Evolutionary conservation across 1,140 invertebrate species (phyloP).

Genomic region (Sminthurides bifidus): DNA sequence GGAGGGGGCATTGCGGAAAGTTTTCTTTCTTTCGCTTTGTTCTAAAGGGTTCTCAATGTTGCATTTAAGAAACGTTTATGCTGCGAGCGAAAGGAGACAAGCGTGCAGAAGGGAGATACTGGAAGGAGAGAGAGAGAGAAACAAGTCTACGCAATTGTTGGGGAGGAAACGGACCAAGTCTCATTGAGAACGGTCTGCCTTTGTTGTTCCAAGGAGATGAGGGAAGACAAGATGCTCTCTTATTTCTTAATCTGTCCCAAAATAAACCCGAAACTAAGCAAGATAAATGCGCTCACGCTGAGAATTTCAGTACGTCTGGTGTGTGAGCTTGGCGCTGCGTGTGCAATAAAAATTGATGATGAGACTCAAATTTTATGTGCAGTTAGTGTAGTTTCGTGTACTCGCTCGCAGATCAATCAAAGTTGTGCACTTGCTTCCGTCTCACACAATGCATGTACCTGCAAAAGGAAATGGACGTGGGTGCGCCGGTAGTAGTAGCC

Average conservation of each 20-base stretch:
- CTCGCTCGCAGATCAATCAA: no score
- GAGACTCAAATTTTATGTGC: neutral
- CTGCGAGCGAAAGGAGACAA: neutral
- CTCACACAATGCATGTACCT: neutral
- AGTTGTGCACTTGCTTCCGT: constrained; percentile 7
- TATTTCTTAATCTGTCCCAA: constrained; percentile 19
- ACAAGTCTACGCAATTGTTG: neutral
- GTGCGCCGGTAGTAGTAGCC: no score
- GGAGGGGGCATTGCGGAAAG: no score
- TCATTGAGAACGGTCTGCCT: neutral
- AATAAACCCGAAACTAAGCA: constrained; percentile 8
- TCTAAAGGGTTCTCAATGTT: neutral
- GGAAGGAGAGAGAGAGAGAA: no score
- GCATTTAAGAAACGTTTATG: neutral
- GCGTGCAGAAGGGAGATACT: no score
- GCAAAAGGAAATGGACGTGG: no score
- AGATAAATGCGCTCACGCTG: constrained; percentile 13
- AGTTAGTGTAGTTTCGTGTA: constrained; percentile 8
- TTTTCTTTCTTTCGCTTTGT: constrained; percentile 1
- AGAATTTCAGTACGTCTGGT: no score
- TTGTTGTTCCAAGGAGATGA: constrained; percentile 4
- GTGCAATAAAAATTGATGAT: no score
- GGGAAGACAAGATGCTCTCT: constrained; percentile 5
- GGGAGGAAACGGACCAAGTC: neutral
- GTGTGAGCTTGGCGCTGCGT: no score